These are phyloP conservation scores for Xyliphius kryptos DNA, from an alignment of 2,113 vertebrate genomes.

Conservation along the genomic window DNA sequence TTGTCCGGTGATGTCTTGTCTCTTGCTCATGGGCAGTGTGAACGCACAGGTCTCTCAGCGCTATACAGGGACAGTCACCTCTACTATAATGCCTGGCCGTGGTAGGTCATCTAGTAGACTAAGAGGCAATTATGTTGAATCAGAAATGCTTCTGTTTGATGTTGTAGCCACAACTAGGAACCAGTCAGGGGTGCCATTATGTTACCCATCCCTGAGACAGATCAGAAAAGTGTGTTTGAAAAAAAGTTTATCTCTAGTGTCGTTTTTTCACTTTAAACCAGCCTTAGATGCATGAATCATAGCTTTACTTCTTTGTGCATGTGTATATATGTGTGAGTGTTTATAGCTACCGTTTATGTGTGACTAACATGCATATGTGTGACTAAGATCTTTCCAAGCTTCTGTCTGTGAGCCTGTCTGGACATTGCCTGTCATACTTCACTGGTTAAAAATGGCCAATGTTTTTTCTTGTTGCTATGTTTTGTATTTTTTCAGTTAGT, in stretches of 20 bases:
- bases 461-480: too few species aligned
- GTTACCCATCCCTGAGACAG: constrained; percentile 11
- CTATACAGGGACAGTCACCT: constrained; percentile 7
- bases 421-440: constrained; percentile 30
- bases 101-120: constrained; percentile 13
- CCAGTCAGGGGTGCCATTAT: constrained; percentile 12
- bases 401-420: constrained; percentile 35
- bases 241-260: too few species aligned
- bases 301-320: constrained; percentile 11
- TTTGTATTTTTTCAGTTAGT: constrained; percentile 1
- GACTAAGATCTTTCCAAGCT: constrained; percentile 29
- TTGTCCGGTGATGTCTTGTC: neutral
- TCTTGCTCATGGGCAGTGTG: constrained; percentile 8
- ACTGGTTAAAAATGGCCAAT: constrained; percentile 31
- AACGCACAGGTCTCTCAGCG: constrained; percentile 13
- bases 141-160: constrained; percentile 24
- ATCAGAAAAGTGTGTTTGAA: constrained; percentile 24
- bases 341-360: too few species aligned
- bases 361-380: constrained; percentile 12
- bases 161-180: constrained; percentile 19
- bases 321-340: constrained; percentile 4
- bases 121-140: constrained; percentile 25
- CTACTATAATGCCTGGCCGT: constrained; percentile 8
- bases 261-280: too few species aligned
- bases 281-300: too few species aligned